phyloP scores from a whole-genome alignment of 2,113 vertebrate species.

The Bos javanicus region DNA sequence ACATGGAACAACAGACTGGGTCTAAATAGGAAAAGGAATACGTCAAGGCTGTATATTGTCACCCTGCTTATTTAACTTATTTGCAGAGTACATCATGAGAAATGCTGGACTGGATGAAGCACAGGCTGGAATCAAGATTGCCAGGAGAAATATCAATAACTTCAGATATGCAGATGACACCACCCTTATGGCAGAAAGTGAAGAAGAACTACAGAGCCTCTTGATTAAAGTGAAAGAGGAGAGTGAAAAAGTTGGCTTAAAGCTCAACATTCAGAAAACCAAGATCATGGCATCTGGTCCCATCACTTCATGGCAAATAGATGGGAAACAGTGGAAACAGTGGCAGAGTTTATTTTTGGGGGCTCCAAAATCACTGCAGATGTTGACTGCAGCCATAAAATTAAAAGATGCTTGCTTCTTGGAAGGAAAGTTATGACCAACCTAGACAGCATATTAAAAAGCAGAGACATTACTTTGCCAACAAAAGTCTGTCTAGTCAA shows the following conservation, averaged over 20 bases:
- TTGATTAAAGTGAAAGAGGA: too few species aligned
- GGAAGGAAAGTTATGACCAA: not conserved
- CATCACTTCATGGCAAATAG: not conserved
- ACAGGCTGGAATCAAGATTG: not conserved
- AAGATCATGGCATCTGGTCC: not conserved
- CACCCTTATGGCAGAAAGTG: not conserved
- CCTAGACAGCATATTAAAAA: not conserved
- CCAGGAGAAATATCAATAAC: not conserved
- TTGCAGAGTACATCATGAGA: not conserved
- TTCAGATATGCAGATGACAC: not conserved
- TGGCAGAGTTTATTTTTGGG: not conserved
- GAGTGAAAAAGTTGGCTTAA: not conserved
- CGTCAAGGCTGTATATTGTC: not conserved
- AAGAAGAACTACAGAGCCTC: too few species aligned
- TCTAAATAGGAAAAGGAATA: not conserved
- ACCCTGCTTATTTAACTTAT: not conserved
- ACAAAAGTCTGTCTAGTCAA: not conserved
- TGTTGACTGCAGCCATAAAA: not conserved
- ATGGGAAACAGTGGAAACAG: not conserved
- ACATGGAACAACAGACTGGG: not conserved
- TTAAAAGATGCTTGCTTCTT: not conserved
- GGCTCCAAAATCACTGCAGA: not conserved
- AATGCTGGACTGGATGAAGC: not conserved
- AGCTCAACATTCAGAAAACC: not conserved
- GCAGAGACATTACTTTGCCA: not conserved